A percentile compares a stretch with the other conserved stretches of the same genome.
phyloP scores from a whole-genome alignment of 2,797 vertebrate genomes.

The Pogoniulus pusillus region DNA sequence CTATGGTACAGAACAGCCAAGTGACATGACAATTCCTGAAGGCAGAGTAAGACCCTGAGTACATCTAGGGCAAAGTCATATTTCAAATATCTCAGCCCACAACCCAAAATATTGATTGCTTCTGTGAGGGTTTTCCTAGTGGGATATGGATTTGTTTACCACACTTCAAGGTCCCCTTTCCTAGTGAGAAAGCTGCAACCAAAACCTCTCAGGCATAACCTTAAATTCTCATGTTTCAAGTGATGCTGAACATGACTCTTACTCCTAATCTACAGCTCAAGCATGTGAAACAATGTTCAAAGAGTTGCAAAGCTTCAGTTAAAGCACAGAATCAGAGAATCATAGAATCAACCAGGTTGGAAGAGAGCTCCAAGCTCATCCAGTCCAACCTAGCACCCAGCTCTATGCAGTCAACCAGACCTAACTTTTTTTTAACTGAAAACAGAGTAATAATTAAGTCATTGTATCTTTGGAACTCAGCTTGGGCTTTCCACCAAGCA shows the following conservation, averaged over 20 bases:
- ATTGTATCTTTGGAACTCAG: neutral
- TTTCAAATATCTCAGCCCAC: neutral
- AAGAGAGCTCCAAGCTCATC: too few species aligned
- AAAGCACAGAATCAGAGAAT: too few species aligned
- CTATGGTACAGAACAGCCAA: neutral
- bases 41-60: neutral
- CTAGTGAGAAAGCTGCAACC: neutral
- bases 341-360: too few species aligned
- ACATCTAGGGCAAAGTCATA: neutral
- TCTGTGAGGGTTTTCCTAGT: neutral
- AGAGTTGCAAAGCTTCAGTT: neutral
- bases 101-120: neutral
- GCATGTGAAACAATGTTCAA: neutral
- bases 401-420: too few species aligned
- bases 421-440: neutral
- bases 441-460: neutral
- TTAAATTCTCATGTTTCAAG: neutral
- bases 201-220: neutral
- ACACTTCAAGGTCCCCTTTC: neutral
- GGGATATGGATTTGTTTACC: neutral
- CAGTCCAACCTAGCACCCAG: too few species aligned
- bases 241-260: neutral
- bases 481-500: neutral
- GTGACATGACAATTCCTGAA: neutral
- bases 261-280: neutral